Conservation (phyloP, 2,113 vertebrate genomes). For the Madoqua kirkii region DNA sequence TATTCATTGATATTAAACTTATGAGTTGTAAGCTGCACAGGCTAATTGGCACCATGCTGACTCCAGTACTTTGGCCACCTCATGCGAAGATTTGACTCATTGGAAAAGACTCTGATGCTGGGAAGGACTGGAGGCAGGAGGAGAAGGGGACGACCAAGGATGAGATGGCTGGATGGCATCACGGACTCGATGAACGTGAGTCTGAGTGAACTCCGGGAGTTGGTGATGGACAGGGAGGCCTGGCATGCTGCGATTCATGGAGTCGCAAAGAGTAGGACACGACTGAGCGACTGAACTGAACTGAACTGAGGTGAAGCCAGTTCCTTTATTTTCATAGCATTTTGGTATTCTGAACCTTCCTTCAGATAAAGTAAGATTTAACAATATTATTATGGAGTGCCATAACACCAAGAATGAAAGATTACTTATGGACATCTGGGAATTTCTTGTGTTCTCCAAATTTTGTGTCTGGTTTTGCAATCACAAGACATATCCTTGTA, state of each 20-base stretch:
- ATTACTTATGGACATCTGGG: background rate
- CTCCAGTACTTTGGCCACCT: no score
- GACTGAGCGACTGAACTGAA: no score
- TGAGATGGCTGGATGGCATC: no score
- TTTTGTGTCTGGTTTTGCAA: background rate
- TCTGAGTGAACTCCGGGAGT: no score
- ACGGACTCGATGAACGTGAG: no score
- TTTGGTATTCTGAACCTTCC: background rate
- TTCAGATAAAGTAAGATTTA: background rate
- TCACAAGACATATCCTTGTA: background rate
- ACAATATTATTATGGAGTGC: background rate
- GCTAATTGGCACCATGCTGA: background rate
- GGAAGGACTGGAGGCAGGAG: no score
- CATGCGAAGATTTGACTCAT: no score
- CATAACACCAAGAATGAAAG: background rate
- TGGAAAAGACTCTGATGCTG: no score
- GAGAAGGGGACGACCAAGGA: no score
- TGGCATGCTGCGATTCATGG: no score
- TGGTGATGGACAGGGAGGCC: no score
- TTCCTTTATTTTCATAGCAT: background rate
- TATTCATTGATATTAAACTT: background rate
- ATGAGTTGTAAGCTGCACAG: background rate
- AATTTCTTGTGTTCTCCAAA: background rate
- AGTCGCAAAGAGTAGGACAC: no score
- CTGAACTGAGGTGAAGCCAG: background rate